Percentiles rank a stretch among this genome's conserved stretches.
These are phyloP conservation scores for Horisme vitalbata DNA, from an alignment of 2,888 invertebrate species.

Conservation along the genomic window DNA sequence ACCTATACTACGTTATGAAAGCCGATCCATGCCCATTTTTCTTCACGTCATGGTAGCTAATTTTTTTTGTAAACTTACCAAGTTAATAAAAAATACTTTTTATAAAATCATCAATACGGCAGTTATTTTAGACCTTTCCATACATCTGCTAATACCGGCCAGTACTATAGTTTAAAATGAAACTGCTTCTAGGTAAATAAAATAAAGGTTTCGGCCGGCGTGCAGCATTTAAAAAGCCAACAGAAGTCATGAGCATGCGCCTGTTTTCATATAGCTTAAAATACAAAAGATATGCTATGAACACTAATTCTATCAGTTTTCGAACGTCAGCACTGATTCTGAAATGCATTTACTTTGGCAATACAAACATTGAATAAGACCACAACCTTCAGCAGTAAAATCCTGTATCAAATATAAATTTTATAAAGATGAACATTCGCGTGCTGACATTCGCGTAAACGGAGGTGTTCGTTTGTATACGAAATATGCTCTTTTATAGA, in stretches of 20 bases:
- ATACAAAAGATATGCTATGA: conserved; percentile 65
- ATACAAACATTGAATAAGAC: conserved; percentile 48
- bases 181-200: too few relatives aligned
- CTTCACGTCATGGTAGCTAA: conserved; percentile 9
- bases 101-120: background rate
- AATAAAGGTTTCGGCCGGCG: too few relatives aligned
- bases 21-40: conserved; percentile 65
- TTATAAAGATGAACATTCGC: conserved; percentile 44
- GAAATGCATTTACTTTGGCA: conserved; percentile 78
- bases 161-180: too few relatives aligned
- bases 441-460: conserved; percentile 60
- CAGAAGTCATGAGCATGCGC: conserved; percentile 61
- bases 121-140: conserved; percentile 1
- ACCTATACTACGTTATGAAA: conserved; percentile 68
- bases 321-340: conserved; percentile 68
- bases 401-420: conserved; percentile 54
- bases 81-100: background rate
- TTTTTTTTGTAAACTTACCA: background rate
- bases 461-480: conserved; percentile 43
- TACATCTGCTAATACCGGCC: too few relatives aligned
- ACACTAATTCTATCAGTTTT: conserved; percentile 51
- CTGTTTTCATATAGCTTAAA: conserved; percentile 59
- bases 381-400: conserved; percentile 51
- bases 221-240: too few relatives aligned
- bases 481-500: conserved; percentile 66